Percentiles rank a stretch among this genome's conserved stretches.
phyloP scores from a whole-genome alignment of 2,113 vertebrate genomes.

The Dascyllus trimaculatus region DNA sequence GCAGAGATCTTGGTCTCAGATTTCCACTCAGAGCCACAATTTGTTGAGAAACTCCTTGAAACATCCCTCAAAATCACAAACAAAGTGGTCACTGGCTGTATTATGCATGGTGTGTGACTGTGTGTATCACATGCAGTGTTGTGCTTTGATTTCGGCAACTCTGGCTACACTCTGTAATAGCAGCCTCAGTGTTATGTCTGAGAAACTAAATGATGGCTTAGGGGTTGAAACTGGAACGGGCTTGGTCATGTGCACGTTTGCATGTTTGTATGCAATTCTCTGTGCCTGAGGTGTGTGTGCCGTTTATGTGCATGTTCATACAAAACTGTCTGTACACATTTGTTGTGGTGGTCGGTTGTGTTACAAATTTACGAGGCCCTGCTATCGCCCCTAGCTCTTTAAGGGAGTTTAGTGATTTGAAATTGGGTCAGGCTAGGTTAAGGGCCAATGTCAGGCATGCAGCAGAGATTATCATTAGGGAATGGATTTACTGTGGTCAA shows the following conservation, averaged over 20 bases:
- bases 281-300: constrained; percentile 11
- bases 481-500: constrained; percentile 4
- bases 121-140: constrained; percentile 19
- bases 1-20: not conserved
- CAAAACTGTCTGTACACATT: not conserved
- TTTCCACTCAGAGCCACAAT: not conserved
- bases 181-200: constrained; percentile 49
- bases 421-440: constrained; percentile 18
- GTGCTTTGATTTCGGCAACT: constrained; percentile 34
- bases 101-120: constrained; percentile 1
- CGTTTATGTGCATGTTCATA: not conserved
- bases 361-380: constrained; percentile 13
- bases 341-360: not conserved
- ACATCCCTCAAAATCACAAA: constrained; percentile 19
- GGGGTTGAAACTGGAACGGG: constrained; percentile 43
- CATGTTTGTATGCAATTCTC: constrained; percentile 36
- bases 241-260: constrained; percentile 43
- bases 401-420: not conserved
- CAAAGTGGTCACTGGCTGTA: constrained; percentile 11
- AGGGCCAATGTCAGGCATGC: constrained; percentile 11
- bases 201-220: constrained; percentile 51
- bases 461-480: constrained; percentile 13
- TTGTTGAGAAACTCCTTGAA: constrained; percentile 1
- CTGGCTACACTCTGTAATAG: constrained; percentile 31
- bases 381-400: not conserved